Evolutionary conservation across 2,888 invertebrate genomes (phyloP), one percentile per base, ranked within the genome.

Genomic region (Sylvicola cinctus): DNA sequence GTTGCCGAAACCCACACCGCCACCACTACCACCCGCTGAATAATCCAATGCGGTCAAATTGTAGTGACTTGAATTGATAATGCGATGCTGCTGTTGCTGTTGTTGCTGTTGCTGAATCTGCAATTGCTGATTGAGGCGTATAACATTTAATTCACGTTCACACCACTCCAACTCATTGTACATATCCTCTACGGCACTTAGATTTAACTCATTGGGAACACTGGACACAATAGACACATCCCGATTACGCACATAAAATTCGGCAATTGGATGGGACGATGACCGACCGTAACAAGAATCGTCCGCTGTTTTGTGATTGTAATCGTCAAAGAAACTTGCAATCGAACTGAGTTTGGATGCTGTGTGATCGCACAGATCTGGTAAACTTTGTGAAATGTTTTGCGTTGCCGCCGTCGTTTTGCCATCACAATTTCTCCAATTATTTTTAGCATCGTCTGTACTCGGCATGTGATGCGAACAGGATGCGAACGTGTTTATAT

Each of bases 151-250:
- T 39, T 42, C 40, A n/a, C n/a, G n/a, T n/a, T n/a, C n/a, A n/a
- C n/a, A n/a, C 38, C 25, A 25, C 8, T 11, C 25, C 7, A 8
- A 8, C 25, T 25, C 25, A 25, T 11, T 25, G 11, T 8, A 7
- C 8, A 15, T 53, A 52, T 40, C 56, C 55, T 43, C 58, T 60
- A 46, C 38, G 62, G 61, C 42, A 60, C 66, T 65, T 45, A 74
- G 62, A 60, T 74, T 70, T 40, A 75, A 61, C 49, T 73, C 68
- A 47, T 70, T 70, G 46, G 75, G 75, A 38, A 75, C 66, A 47
- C 68, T 68, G 30, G 67, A 54, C 47, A 54, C 64, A 47, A 33
- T 34, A 29, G 36, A 38, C 29, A 41, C 39, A 31, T 42, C 38
- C n/a, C n/a, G n/a, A n/a, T n/a, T n/a, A n/a, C n/a, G n/a, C n/a